Conservation (phyloP, 2,888 invertebrate genomes). For the Trichacis sp. region DNA sequence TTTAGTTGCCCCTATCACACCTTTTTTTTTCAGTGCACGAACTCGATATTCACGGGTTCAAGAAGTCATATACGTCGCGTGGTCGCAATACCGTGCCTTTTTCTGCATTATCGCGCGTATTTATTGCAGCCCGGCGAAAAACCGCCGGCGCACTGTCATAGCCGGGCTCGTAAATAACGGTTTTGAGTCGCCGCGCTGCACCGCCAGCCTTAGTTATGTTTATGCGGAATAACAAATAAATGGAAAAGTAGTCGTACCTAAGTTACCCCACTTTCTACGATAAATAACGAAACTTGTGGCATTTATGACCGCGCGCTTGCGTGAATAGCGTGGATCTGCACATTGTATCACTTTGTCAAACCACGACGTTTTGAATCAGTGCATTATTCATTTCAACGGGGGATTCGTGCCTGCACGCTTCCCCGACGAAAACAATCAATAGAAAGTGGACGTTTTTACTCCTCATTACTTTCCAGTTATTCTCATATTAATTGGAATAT, state of each 20-base stretch:
- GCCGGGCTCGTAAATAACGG: conserved; percentile 53
- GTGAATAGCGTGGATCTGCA: conserved; percentile 45
- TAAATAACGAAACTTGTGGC: conserved; percentile 62
- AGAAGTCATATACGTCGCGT: not conserved
- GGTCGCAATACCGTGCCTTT: conserved; percentile 19
- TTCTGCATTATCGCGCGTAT: conserved; percentile 54
- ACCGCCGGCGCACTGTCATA: conserved; percentile 36
- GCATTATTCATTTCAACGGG: not conserved
- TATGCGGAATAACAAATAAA: conserved; percentile 60
- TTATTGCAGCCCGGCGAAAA: conserved; percentile 51
- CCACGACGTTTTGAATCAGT: conserved; percentile 6
- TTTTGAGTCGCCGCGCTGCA: conserved; percentile 39
- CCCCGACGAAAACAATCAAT: not conserved
- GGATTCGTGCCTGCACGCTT: not conserved
- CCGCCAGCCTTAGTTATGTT: conserved; percentile 35
- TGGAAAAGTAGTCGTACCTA: conserved; percentile 60
- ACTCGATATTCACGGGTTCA: no score
- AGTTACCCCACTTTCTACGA: conserved; percentile 49
- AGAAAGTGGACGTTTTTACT: not conserved
- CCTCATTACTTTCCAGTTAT: no score
- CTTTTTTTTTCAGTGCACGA: no score
- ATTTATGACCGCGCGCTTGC: conserved; percentile 59
- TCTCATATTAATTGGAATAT: no score
- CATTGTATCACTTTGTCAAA: conserved; percentile 20
- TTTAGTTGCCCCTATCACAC: no score